Evolutionary conservation across 2,888 invertebrate genomes (phyloP).

Genomic region (Cancer borealis): DNA sequence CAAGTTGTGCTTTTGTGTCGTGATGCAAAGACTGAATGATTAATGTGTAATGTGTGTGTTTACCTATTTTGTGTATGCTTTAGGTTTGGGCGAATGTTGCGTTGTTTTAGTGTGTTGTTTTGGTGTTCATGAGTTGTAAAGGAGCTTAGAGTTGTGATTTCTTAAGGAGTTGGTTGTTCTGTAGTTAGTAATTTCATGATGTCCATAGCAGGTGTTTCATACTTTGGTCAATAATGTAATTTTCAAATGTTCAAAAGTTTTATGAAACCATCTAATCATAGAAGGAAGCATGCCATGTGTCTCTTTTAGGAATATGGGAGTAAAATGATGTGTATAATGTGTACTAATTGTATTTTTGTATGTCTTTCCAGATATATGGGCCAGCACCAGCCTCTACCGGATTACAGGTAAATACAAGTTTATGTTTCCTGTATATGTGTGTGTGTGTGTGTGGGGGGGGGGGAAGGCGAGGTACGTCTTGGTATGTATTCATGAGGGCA

Average conservation of each 20-base stretch:
- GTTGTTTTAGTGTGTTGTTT: constrained; percentile 20
- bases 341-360: not conserved
- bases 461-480: not conserved
- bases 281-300: not conserved
- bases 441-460: not conserved
- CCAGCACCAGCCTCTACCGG: not conserved
- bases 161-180: not conserved
- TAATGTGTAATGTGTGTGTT: not conserved
- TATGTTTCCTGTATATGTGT: not conserved
- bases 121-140: not conserved
- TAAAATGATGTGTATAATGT: not conserved
- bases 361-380: constrained; percentile 15
- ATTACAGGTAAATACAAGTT: constrained; percentile 2
- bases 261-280: not conserved
- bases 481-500: not conserved
- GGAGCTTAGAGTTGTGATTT: not conserved
- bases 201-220: not conserved
- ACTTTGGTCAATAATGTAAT: not conserved
- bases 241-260: not conserved
- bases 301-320: not conserved
- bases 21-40: not conserved
- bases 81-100: not conserved
- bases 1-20: not conserved
- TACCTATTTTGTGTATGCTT: not conserved
- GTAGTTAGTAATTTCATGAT: not conserved